A percentile compares a stretch with the other conserved stretches of the same genome.
These are phyloP conservation scores for Melanotaenia nigrans DNA, from an alignment of 2,797 vertebrate species.

Conservation along the genomic window DNA sequence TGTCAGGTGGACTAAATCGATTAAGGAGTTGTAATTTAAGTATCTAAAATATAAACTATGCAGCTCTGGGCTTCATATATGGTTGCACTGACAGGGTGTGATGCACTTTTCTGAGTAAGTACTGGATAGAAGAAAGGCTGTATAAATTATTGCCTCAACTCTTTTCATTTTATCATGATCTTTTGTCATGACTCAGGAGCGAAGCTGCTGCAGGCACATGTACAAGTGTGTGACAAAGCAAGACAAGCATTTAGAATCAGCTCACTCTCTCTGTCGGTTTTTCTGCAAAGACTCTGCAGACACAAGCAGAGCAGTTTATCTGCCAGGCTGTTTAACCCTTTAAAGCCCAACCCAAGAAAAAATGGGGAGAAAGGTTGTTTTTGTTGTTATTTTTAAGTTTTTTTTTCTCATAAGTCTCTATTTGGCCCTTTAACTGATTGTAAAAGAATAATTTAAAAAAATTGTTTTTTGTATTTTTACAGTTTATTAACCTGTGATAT, in stretches of 20 bases:
- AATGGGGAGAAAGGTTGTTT: too few relatives aligned
- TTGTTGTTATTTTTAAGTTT: too few relatives aligned
- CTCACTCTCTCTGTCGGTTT: conserved; percentile 21
- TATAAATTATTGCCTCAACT: conserved; percentile 13
- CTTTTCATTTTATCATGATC: conserved; percentile 6
- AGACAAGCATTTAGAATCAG: conserved; percentile 21
- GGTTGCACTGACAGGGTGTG: conserved; percentile 25
- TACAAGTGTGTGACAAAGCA: conserved; percentile 34
- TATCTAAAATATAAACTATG: conserved; percentile 6
- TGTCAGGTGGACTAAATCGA: conserved; percentile 7
- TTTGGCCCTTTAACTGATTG: too few relatives aligned
- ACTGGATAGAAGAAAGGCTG: conserved; percentile 24
- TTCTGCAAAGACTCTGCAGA: conserved; percentile 17
- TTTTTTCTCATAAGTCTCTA: too few relatives aligned
- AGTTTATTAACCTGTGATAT: too few relatives aligned
- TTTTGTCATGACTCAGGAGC: conserved; percentile 14
- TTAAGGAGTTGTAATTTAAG: conserved; percentile 6
- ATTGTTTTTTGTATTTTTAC: too few relatives aligned
- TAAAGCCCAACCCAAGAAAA: too few relatives aligned
- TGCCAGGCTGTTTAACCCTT: conserved; percentile 43
- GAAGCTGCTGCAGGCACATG: conserved; percentile 38
- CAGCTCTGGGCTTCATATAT: background rate
- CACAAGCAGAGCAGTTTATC: conserved; percentile 58
- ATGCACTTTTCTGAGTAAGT: background rate
- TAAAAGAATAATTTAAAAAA: too few relatives aligned